phyloP scores from a whole-genome alignment of 1,140 invertebrate genomes.

The Antheraea mylitta region DNA sequence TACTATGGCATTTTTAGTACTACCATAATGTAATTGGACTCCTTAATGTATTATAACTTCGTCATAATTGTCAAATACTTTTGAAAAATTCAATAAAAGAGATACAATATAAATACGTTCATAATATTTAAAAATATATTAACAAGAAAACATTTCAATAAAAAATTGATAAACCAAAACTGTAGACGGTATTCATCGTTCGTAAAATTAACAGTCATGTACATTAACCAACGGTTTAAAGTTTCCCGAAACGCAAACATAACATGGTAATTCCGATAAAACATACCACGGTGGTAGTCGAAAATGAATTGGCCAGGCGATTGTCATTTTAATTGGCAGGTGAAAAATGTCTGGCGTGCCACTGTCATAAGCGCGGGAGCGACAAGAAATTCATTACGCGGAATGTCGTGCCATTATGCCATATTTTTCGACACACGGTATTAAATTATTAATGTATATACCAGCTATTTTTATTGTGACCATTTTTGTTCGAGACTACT shows the following conservation, averaged over 20 bases:
- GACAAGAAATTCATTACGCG: not conserved
- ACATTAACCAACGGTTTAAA: not conserved
- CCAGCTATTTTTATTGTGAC: not conserved
- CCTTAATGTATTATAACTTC: too few species aligned
- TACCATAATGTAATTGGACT: too few species aligned
- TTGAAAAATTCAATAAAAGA: too few species aligned
- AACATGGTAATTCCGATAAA: not conserved
- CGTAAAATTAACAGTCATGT: not conserved
- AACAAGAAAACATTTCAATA: too few species aligned
- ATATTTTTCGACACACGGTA: not conserved
- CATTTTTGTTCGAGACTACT: too few species aligned
- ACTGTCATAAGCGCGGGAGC: not conserved
- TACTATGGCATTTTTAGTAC: too few species aligned
- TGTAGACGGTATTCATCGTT: not conserved
- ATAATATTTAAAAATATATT: too few species aligned
- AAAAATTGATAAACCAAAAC: too few species aligned
- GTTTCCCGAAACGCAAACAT: not conserved
- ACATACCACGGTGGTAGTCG: conserved; percentile 4
- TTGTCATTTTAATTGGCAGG: conserved; percentile 8
- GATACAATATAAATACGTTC: too few species aligned
- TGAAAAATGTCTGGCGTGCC: not conserved
- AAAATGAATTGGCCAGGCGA: conserved; percentile 3
- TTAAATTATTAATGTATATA: conserved; percentile 1
- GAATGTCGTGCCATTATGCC: conserved; percentile 4
- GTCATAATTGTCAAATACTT: too few species aligned